Percentiles rank a stretch among this genome's conserved stretches.
phyloP scores from a whole-genome alignment of 2,888 invertebrate species.

The Sympetrum striolatum region DNA sequence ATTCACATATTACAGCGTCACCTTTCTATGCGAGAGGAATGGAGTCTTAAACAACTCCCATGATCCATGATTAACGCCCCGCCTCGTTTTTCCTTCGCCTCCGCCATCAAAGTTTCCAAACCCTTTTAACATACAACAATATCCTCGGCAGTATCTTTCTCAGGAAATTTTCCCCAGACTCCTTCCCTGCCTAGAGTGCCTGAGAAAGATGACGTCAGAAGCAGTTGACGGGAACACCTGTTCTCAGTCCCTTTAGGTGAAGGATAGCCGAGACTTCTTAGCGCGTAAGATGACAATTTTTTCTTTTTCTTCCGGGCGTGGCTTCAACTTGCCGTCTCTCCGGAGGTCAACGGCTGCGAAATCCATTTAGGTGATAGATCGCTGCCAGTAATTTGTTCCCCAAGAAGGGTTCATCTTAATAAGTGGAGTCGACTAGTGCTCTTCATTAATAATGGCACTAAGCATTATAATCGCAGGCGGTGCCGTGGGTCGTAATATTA shows the following conservation, averaged over 20 bases:
- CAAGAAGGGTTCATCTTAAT: conserved; percentile 1
- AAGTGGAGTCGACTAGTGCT: neutral
- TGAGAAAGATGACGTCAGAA: neutral
- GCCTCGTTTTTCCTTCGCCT: neutral
- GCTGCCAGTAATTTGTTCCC: neutral
- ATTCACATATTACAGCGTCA: too few relatives aligned
- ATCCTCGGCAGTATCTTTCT: neutral
- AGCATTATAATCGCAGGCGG: neutral
- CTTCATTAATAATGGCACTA: neutral
- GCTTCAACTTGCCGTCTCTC: neutral
- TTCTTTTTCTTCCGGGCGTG: neutral
- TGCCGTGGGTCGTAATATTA: neutral
- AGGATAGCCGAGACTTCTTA: conserved; percentile 22
- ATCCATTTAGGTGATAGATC: conserved; percentile 17
- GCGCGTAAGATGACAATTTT: conserved; percentile 19
- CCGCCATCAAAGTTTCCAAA: neutral
- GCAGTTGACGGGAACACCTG: conserved; percentile 13
- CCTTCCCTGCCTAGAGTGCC: neutral
- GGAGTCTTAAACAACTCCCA: too few relatives aligned
- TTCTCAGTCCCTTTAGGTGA: neutral
- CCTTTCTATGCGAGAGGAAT: too few relatives aligned
- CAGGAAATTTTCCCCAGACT: neutral
- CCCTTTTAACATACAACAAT: neutral
- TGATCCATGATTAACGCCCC: too few relatives aligned
- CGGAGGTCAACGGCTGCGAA: conserved; percentile 2